A percentile compares a stretch with the other conserved stretches of the same genome.
phyloP scores from a whole-genome alignment of 1,140 invertebrate species.

The Daktulosphaira vitifoliae region DNA sequence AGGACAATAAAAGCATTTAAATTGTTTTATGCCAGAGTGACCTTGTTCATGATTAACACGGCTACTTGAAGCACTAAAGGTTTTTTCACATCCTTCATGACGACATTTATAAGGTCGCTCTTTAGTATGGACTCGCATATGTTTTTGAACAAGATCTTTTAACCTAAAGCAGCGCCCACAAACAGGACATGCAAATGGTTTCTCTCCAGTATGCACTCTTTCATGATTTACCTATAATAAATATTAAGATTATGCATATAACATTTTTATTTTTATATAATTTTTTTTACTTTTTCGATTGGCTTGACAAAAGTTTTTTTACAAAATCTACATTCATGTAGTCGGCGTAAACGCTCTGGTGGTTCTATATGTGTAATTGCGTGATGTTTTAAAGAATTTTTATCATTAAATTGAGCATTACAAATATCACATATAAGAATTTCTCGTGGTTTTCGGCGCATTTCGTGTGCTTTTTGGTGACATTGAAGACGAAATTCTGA shows the following conservation, averaged over 20 bases:
- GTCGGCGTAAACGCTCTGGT: constrained; percentile 22
- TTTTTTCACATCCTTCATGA: constrained; percentile 37
- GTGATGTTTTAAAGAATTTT: constrained; percentile 32
- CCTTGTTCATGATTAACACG: constrained; percentile 26
- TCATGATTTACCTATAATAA: constrained; percentile 67
- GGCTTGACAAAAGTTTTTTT: constrained; percentile 26
- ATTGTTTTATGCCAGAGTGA: constrained; percentile 26
- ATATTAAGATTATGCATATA: too few species aligned
- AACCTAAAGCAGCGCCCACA: constrained; percentile 50
- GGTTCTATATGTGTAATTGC: constrained; percentile 33
- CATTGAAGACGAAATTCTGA: constrained; percentile 21
- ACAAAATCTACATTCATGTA: constrained; percentile 28
- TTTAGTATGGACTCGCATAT: constrained; percentile 48
- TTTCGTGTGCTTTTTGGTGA: constrained; percentile 27
- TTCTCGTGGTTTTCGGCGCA: constrained; percentile 27
- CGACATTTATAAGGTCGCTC: constrained; percentile 52
- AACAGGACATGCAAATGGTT: constrained; percentile 69
- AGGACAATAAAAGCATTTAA: constrained; percentile 29
- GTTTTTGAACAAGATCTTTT: constrained; percentile 42
- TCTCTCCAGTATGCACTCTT: constrained; percentile 92
- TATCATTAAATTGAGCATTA: constrained; percentile 22
- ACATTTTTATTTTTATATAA: neutral
- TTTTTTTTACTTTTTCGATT: constrained; percentile 20
- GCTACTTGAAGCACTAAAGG: constrained; percentile 25
- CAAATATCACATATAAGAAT: constrained; percentile 25